Base-by-base conservation (phyloP, 2,888 invertebrate species). In the Lochmaea capreae region DNA sequence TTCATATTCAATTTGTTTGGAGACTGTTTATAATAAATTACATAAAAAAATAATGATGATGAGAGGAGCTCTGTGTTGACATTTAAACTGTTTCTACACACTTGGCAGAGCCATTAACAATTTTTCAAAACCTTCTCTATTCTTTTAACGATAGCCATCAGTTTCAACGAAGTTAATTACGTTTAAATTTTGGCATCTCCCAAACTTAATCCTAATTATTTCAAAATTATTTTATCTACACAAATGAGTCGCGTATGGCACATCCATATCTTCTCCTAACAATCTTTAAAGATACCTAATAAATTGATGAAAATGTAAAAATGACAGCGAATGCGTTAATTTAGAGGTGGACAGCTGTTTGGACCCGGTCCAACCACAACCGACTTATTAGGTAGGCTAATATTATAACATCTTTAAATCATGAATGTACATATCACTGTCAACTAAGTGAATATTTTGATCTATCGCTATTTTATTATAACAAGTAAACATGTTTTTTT, bases 341-440 rank as follows among this genome's bases (percentile, higher is more conserved):
- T 80, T 80, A 80, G 76, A 77, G 75, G 73, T 63, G 73, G 79
- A 79, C 81, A 80, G 80, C 80, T 81, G 81, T 72, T 80, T 81
- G 81, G 81, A 78, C 57, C 33, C 18, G 10, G 58, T 79, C 81
- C 81, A 81, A 75, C 72, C 72, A 71, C 74, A 76, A 77, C 75
- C 74, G 71, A 77, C 80, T 79, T 79, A 81, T 79, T 79, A 78
- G 73, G 70, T 54, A 67, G 65, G 74, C 74, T 76, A 76, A 79
- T 76, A 75, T 75, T 77, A 33, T 33, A 77, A 74, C 73, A 65
- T 69, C 71, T 72, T 76, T 79, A 76, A 79, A 77, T 79, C 75
- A 77, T 69, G 74, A 71, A 70, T 68, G 73, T 76, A 72, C 77
- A 74, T 78, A 71, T 71, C 52, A 69, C 79, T 79, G 75, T 77